These are phyloP conservation scores for Hippopotamyrus pictus DNA, from an alignment of 2,797 vertebrate genomes.

Conservation along the genomic window DNA sequence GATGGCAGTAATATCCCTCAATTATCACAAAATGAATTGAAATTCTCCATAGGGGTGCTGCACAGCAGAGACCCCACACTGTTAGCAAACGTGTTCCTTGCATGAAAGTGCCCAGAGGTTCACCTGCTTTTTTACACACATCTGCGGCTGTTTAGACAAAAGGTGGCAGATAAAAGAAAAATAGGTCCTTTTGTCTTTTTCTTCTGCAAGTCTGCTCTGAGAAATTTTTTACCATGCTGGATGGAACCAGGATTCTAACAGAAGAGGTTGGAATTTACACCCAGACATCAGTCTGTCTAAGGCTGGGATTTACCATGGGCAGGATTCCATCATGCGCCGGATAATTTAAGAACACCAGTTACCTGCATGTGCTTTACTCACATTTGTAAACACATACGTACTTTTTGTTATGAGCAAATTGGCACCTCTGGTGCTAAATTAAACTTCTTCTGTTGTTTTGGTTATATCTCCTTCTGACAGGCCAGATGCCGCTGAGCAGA, in stretches of 20 bases:
- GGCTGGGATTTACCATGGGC: not conserved
- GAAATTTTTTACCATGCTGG: not conserved
- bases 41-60: constrained; percentile 20
- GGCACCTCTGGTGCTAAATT: not conserved
- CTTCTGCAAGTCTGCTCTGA: not conserved
- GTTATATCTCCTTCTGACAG: not conserved
- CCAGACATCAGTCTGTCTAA: not conserved
- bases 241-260: not conserved
- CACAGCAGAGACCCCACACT: not conserved
- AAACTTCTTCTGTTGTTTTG: not conserved
- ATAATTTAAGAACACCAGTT: not conserved
- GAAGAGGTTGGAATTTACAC: not conserved
- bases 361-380: not conserved
- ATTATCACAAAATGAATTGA: constrained; percentile 42
- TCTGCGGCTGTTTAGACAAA: not conserved
- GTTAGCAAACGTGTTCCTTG: not conserved
- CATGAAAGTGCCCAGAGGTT: not conserved
- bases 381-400: not conserved
- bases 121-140: not conserved
- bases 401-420: not conserved
- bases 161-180: not conserved
- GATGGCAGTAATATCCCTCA: constrained; percentile 77
- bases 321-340: not conserved
- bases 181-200: not conserved
- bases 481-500: not conserved